Percentiles rank a stretch among this genome's conserved stretches.
phyloP scores from a whole-genome alignment of 2,888 invertebrate genomes.

The Ceraclea dissimilis region DNA sequence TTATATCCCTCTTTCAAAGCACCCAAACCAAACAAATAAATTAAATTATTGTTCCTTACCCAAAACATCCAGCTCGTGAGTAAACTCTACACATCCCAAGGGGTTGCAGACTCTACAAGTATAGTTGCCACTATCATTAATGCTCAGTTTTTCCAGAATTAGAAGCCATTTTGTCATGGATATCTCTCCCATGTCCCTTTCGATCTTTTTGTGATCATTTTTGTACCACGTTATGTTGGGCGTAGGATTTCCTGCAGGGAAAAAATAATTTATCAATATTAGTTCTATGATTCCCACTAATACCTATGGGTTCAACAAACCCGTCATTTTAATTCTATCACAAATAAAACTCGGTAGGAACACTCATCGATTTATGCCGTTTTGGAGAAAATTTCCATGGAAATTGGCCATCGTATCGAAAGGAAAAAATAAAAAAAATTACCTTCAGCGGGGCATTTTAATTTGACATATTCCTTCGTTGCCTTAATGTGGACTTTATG shows the following conservation, averaged over 20 bases:
- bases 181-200: neutral
- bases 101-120: slow-evolving; percentile 81
- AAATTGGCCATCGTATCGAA: too few species aligned
- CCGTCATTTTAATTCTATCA: too few species aligned
- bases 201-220: slow-evolving; percentile 58
- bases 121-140: slow-evolving; percentile 80
- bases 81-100: slow-evolving; percentile 69
- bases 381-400: too few species aligned
- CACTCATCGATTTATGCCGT: too few species aligned
- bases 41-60: slow-evolving; percentile 46
- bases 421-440: slow-evolving; percentile 24
- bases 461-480: slow-evolving; percentile 65
- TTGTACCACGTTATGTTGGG: slow-evolving; percentile 85
- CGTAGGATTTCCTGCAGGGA: slow-evolving; percentile 56
- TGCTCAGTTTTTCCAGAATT: slow-evolving; percentile 71
- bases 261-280: neutral
- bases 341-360: too few species aligned
- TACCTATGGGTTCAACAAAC: too few species aligned
- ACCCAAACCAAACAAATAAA: neutral
- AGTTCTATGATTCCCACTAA: too few species aligned
- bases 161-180: slow-evolving; percentile 62
- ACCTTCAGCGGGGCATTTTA: slow-evolving; percentile 65
- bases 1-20: neutral
- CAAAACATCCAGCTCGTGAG: slow-evolving; percentile 60
- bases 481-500: slow-evolving; percentile 55